phyloP scores from a whole-genome alignment of 1,140 invertebrate genomes.

The Drosophila watanabei region DNA sequence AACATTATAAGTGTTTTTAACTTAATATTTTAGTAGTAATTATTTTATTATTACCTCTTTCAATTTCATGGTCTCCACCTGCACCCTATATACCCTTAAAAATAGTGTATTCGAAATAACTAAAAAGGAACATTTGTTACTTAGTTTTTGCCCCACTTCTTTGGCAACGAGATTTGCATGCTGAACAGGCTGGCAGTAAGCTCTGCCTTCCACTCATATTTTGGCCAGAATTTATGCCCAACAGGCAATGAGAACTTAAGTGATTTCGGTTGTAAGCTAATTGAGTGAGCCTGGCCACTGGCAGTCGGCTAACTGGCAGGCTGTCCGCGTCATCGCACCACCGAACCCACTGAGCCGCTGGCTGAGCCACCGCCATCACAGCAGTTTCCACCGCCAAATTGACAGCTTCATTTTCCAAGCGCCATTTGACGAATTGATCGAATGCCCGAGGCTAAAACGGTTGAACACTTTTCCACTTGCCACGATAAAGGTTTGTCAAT shows the following conservation, averaged over 20 bases:
- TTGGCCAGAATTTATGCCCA: conserved; percentile 64
- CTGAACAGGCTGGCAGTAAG: conserved; percentile 42
- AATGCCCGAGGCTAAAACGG: conserved; percentile 30
- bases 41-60: neutral
- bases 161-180: conserved; percentile 52
- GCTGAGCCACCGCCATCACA: conserved; percentile 15
- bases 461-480: conserved; percentile 20
- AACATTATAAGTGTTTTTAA: neutral
- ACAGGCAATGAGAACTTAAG: conserved; percentile 51
- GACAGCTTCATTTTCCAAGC: conserved; percentile 56
- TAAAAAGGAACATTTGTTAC: conserved; percentile 57
- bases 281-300: conserved; percentile 44
- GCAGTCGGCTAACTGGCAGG: conserved; percentile 26
- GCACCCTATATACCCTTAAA: neutral
- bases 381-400: conserved; percentile 21
- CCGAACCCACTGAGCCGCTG: conserved; percentile 6
- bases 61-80: neutral
- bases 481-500: conserved; percentile 40
- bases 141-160: conserved; percentile 62
- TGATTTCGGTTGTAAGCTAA: conserved; percentile 65
- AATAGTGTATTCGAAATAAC: conserved; percentile 24
- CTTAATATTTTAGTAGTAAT: neutral
- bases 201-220: conserved; percentile 52
- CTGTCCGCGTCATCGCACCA: conserved; percentile 26
- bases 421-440: conserved; percentile 48